These are phyloP conservation scores for Lepidostoma basale DNA, from an alignment of 1,140 invertebrate species.

Conservation along the genomic window DNA sequence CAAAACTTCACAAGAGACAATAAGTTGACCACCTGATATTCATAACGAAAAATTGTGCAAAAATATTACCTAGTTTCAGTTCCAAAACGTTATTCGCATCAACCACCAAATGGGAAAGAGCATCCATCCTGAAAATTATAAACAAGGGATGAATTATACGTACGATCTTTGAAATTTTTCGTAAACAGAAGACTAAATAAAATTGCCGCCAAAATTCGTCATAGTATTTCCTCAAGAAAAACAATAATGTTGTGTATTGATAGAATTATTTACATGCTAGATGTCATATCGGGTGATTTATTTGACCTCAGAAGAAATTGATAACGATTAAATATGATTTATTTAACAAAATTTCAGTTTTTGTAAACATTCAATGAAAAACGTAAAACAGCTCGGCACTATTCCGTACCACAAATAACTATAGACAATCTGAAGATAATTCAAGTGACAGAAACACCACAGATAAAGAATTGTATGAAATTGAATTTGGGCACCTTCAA, in stretches of 20 bases:
- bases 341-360: too few relatives aligned
- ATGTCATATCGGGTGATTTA: not conserved
- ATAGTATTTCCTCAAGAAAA: too few relatives aligned
- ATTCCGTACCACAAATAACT: too few relatives aligned
- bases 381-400: too few relatives aligned
- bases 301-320: too few relatives aligned
- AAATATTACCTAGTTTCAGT: constrained; percentile 74
- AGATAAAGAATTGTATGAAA: too few relatives aligned
- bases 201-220: constrained; percentile 34
- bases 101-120: constrained; percentile 66
- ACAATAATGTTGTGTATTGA: too few relatives aligned
- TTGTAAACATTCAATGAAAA: too few relatives aligned
- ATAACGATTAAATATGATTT: too few relatives aligned
- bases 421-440: too few relatives aligned
- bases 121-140: constrained; percentile 50
- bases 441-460: too few relatives aligned
- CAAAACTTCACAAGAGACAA: not conserved
- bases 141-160: not conserved
- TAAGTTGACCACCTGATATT: not conserved
- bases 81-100: constrained; percentile 77
- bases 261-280: constrained; percentile 14
- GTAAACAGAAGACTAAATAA: constrained; percentile 5
- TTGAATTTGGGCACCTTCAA: too few relatives aligned
- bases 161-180: not conserved
- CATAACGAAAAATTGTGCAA: not conserved